Conservation (phyloP, 2,888 invertebrate genomes). For the Embidobia sp. region DNA sequence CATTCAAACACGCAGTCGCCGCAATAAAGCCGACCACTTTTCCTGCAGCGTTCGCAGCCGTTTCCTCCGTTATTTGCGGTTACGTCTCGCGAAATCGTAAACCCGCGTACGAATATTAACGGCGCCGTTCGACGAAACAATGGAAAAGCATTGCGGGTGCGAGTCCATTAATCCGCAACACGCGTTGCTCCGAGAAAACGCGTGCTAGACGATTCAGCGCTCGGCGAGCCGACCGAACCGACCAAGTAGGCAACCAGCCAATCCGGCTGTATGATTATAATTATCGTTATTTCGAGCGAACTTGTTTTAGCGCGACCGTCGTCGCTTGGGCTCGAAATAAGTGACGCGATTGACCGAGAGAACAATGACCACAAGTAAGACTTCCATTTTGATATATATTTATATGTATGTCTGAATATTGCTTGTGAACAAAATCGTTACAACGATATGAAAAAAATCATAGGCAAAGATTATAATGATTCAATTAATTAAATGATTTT, state of each 20-base stretch:
- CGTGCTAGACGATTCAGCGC: conserved; percentile 24
- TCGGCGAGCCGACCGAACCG: conserved; percentile 14
- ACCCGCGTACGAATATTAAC: conserved; percentile 15
- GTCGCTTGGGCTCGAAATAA: conserved; percentile 53
- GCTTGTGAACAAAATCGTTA: too few species aligned
- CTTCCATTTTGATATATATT: neutral
- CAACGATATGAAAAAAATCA: too few species aligned
- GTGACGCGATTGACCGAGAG: conserved; percentile 46
- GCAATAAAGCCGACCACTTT: too few species aligned
- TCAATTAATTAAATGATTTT: too few species aligned
- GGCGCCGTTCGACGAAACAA: conserved; percentile 10
- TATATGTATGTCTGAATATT: too few species aligned
- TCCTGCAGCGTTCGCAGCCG: neutral
- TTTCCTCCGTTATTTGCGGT: too few species aligned
- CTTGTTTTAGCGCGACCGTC: conserved; percentile 47
- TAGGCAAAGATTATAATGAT: too few species aligned
- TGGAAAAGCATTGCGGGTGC: conserved; percentile 23
- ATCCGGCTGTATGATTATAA: conserved; percentile 55
- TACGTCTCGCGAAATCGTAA: conserved; percentile 9
- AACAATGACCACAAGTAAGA: conserved; percentile 39
- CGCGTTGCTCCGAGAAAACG: conserved; percentile 19
- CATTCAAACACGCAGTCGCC: too few species aligned
- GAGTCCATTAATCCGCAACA: conserved; percentile 24
- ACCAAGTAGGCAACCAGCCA: conserved; percentile 51
- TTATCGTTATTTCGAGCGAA: conserved; percentile 56